Evolutionary conservation across 2,888 invertebrate species (phyloP), one percentile per base, ranked within the genome.

Genomic region (Pyrrhia umbra): DNA sequence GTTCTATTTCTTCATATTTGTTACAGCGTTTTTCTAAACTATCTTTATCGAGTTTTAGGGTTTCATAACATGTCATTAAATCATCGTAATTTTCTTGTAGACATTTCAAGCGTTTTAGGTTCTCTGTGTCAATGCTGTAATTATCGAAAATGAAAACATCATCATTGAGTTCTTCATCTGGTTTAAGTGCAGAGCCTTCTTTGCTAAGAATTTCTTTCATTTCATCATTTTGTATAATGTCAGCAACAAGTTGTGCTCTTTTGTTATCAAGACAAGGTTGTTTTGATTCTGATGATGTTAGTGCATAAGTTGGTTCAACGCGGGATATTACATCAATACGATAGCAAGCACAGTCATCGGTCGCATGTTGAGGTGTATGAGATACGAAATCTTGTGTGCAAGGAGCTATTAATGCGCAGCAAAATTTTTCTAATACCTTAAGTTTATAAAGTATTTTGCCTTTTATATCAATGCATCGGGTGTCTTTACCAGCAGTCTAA

Each of bases 401-500:
- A 13, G 95, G 94, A 20, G 93, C 88, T 72, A 94, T 87, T 39
- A 95, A 71, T 6, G 94, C 95, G n/a, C 86, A 75, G 58, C 90
- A 85, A 77, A 95, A 95, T 67, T 91, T 94, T 84, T 95, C 95
- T 40, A 95, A 82, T 15, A 95, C 87, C 77, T 93, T 94, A 15
- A 95, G 76, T 83, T 94, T 94, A 54, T 85, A 93, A 20, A 94
- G 80, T 71, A 95, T 95, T 86, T 90, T 94, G 16, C 91, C 94
- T 81, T 89, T 93, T 61, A 93, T 90, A 58, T 94, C 92, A 43
- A 94, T 84, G 57, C 86, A 82, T 9, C 90, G 86, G 25, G 83
- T 91, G 60, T 94, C 92, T 85, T 88, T 93, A 9, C 91, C 92
- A 5, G 90, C 83, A 42, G 89, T 90, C 94, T 94, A 79, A 34